These are phyloP conservation scores for Macropodus opercularis DNA, from an alignment of 2,797 vertebrate species.

Conservation along the genomic window DNA sequence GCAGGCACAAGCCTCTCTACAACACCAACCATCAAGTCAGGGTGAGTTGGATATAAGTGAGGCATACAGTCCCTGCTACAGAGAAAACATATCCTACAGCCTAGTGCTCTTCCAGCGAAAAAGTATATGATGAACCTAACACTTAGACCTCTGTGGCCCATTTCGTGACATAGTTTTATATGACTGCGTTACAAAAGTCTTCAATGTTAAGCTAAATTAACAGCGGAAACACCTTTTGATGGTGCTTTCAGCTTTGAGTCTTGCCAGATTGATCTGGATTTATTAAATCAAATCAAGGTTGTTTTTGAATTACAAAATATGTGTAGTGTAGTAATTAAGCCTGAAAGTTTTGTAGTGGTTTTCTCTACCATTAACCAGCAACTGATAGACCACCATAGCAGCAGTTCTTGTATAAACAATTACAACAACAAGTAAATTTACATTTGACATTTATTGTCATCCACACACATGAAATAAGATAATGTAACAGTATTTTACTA, in stretches of 20 bases:
- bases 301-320: too few species aligned
- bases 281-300: too few species aligned
- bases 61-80: neutral
- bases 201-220: neutral
- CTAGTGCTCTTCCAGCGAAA: neutral
- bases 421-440: neutral
- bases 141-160: neutral
- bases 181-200: neutral
- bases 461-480: too few species aligned
- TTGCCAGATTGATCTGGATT: too few species aligned
- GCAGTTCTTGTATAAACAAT: neutral
- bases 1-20: constrained; percentile 88
- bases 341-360: neutral
- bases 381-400: constrained; percentile 1
- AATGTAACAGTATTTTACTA: too few species aligned
- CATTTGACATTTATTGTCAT: neutral
- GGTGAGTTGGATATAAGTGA: constrained; percentile 68
- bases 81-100: neutral
- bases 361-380: constrained; percentile 8
- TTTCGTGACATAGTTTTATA: neutral
- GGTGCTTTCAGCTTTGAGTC: neutral
- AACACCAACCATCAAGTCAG: constrained; percentile 88
- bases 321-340: too few species aligned
- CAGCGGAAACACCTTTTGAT: neutral
- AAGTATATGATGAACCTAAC: neutral